These are phyloP conservation scores for Drosophila virilis DNA, from an alignment of 1,140 invertebrate genomes.

Conservation along the genomic window DNA sequence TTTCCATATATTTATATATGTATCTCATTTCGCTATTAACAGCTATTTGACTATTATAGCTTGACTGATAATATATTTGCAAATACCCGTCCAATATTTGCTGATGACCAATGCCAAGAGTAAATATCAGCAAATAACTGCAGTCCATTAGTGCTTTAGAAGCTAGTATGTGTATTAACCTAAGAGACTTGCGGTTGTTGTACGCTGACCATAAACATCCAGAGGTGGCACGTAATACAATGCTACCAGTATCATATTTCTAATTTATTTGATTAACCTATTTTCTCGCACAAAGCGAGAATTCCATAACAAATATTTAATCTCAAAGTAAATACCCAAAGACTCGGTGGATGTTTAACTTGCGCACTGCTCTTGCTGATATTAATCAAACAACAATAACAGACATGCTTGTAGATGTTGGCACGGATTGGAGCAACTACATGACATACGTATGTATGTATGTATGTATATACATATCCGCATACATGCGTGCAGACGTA, in stretches of 20 bases:
- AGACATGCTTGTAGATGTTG: slow-evolving; percentile 37
- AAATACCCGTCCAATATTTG: slow-evolving; percentile 24
- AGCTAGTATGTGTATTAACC: slow-evolving; percentile 1
- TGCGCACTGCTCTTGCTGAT: slow-evolving; percentile 46
- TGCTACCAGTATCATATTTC: slow-evolving; percentile 40
- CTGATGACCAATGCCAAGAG: slow-evolving; percentile 1
- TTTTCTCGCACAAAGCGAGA: slow-evolving; percentile 21
- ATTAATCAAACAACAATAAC: slow-evolving; percentile 75
- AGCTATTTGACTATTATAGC: slow-evolving; percentile 47
- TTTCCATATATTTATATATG: neutral
- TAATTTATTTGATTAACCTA: slow-evolving; percentile 35
- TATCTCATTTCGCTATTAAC: slow-evolving; percentile 31
- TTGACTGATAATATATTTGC: slow-evolving; percentile 50
- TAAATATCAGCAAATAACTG: slow-evolving; percentile 15
- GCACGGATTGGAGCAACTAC: slow-evolving; percentile 24
- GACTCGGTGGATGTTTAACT: slow-evolving; percentile 44
- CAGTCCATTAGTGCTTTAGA: slow-evolving; percentile 35
- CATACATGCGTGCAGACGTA: slow-evolving; percentile 3
- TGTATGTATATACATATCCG: slow-evolving; percentile 19
- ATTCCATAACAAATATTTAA: slow-evolving; percentile 10
- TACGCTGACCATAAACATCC: slow-evolving; percentile 3
- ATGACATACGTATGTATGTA: slow-evolving; percentile 29
- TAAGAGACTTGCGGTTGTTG: slow-evolving; percentile 17
- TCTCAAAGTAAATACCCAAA: slow-evolving; percentile 29
- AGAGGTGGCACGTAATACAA: slow-evolving; percentile 6